Base-by-base conservation (phyloP, 2,888 invertebrate genomes). In the Dasypolia templi region DNA sequence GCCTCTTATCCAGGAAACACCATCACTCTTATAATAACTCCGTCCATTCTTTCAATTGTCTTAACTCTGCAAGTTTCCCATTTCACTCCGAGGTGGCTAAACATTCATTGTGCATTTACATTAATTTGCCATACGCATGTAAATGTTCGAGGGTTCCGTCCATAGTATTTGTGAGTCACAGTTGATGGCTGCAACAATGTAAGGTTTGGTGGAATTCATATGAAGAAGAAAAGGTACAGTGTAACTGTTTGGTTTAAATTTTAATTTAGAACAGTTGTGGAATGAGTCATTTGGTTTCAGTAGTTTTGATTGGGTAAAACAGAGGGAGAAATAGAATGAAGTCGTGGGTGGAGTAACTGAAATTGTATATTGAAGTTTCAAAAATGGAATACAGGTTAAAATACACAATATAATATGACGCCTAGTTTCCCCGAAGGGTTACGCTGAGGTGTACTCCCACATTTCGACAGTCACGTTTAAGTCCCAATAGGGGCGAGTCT, bases 31-130 rank as follows among this genome's bases (percentile, higher is more conserved):
- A 42, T 66, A 82, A 69, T 82, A 63, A 78, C 66, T 82, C n/a
- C 35, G 19, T 64, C 44, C 59, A 65, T 74, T 72, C 59, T 55
- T 82, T 74, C 82, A 72, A 80, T 80, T 79, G 78, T 75, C 68
- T 69, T 64, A 55, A 59, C 79, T 44, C 53, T 65, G 58, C 17
- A 64, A 78, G 66, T 70, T 73, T 77, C 51, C 61, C 65, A 59
- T 76, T 74, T 72, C 42, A 65, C 49, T 59, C 49, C 19, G 55
- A 81, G 79, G 86, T 82, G 80, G 72, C 78, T 84, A 72, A 83
- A 81, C 77, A 85, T 79, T 85, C 73, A 79, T 81, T 68, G 71
- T 77, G 32, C 63, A 86, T 86, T 83, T 85, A 76, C 85, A 86
- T 86, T 77, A 81, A 86, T 86, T 75, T 29, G 26, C 74, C 76